Conservation (phyloP, 2,797 vertebrate genomes). For the Sebastes itinus region DNA sequence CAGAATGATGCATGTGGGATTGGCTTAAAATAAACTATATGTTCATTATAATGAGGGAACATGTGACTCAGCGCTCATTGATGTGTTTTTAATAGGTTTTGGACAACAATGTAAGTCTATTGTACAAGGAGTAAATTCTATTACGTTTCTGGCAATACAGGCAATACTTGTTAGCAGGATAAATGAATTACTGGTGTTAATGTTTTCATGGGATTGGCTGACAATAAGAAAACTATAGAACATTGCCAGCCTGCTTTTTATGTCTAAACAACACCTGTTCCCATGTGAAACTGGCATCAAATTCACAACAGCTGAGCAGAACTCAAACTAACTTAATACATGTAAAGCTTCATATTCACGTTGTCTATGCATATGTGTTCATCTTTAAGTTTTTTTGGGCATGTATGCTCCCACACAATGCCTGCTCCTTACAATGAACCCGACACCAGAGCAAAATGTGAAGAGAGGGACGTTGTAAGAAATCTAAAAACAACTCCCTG, state of each 20-base stretch:
- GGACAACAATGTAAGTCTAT: background rate
- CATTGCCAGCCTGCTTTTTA: background rate
- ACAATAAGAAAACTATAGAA: background rate
- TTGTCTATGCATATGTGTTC: background rate
- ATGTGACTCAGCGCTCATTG: background rate
- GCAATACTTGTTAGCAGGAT: background rate
- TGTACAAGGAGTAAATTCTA: background rate
- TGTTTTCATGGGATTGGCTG: background rate
- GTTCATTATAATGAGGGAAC: background rate
- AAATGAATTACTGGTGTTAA: background rate
- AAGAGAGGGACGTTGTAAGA: constrained; percentile 50
- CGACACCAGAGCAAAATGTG: constrained; percentile 23
- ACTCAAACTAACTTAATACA: background rate
- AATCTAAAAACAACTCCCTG: constrained; percentile 69
- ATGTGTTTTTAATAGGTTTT: constrained; percentile 2
- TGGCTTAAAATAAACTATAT: constrained; percentile 8
- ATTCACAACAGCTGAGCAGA: background rate
- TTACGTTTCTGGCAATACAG: background rate
- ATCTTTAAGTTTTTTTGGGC: background rate
- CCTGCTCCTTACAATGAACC: constrained; percentile 28
- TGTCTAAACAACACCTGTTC: background rate
- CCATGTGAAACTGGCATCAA: background rate
- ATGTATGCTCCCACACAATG: constrained; percentile 9
- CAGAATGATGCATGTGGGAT: background rate
- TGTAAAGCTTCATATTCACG: background rate